Percentiles rank a stretch among this genome's conserved stretches.
These are phyloP conservation scores for Pangasianodon gigas DNA, from an alignment of 2,113 vertebrate genomes.

Conservation along the genomic window DNA sequence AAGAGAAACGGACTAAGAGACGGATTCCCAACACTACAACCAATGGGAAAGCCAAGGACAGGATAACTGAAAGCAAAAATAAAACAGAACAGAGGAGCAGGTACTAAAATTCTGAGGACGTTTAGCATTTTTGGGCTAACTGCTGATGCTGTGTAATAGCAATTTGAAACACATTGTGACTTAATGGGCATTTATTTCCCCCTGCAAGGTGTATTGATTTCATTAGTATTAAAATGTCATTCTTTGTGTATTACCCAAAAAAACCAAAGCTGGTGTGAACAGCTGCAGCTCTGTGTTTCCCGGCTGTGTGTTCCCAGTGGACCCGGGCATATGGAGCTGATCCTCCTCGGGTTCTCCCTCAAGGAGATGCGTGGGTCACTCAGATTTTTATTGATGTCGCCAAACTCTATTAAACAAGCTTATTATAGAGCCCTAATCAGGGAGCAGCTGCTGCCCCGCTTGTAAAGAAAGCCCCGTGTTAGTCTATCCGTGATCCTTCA, in stretches of 20 bases:
- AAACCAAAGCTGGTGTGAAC: not conserved
- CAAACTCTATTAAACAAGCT: conserved; percentile 36
- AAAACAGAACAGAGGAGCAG: not conserved
- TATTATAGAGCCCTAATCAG: conserved; percentile 41
- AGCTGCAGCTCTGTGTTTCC: not conserved
- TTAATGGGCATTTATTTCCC: not conserved
- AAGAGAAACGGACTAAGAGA: no score
- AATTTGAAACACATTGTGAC: not conserved
- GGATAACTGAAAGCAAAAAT: not conserved
- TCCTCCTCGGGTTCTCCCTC: conserved; percentile 2
- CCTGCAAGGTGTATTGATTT: not conserved
- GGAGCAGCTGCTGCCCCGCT: conserved; percentile 21
- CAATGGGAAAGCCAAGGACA: not conserved
- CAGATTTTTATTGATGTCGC: conserved; percentile 26
- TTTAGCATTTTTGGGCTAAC: not conserved
- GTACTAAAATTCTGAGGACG: not conserved
- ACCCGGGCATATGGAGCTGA: conserved; percentile 28
- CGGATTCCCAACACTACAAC: not conserved
- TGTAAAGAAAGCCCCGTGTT: conserved; percentile 11
- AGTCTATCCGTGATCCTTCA: conserved; percentile 17
- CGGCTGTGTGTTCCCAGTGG: conserved; percentile 20
- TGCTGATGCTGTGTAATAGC: not conserved
- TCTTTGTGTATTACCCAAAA: not conserved
- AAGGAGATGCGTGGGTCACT: conserved; percentile 28
- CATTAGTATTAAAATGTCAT: conserved; percentile 15